phyloP scores from a whole-genome alignment of 2,888 invertebrate species.

The Helleia helle region DNA sequence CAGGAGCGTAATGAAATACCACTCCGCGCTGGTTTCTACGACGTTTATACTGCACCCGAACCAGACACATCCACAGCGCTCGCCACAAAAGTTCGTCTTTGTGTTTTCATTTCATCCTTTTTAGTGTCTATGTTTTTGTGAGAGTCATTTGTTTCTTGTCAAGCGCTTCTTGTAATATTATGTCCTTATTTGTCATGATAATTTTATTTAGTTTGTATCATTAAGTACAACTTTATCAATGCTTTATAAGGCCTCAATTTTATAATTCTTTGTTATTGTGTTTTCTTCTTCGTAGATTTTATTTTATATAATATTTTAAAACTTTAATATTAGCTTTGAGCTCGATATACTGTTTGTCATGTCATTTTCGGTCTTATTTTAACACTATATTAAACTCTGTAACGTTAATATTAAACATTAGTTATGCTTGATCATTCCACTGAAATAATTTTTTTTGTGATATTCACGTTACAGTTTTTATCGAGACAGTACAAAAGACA shows the following conservation, averaged over 20 bases:
- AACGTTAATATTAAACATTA: neutral
- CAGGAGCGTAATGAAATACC: slow-evolving; percentile 62
- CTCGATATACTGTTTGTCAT: neutral
- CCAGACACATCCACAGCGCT: slow-evolving; percentile 43
- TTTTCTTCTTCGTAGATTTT: neutral
- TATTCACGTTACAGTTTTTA: neutral
- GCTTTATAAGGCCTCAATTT: slow-evolving; percentile 3
- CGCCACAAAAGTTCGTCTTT: slow-evolving; percentile 37
- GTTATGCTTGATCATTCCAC: neutral
- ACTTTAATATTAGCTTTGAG: neutral
- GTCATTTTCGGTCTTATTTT: neutral
- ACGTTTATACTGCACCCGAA: slow-evolving; percentile 59
- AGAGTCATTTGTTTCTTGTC: slow-evolving; percentile 24
- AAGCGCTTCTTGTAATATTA: slow-evolving; percentile 11
- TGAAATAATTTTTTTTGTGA: neutral
- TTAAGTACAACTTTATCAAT: neutral
- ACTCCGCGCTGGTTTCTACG: slow-evolving; percentile 63
- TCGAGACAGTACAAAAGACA: neutral
- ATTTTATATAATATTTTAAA: neutral
- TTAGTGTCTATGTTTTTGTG: slow-evolving; percentile 52
- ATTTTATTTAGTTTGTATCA: neutral
- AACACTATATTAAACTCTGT: neutral
- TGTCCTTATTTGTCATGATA: slow-evolving; percentile 12
- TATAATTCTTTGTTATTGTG: neutral
- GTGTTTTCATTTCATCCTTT: slow-evolving; percentile 40